Evolutionary conservation across 2,113 vertebrate species (phyloP).

Genomic region (Camelus bactrianus): DNA sequence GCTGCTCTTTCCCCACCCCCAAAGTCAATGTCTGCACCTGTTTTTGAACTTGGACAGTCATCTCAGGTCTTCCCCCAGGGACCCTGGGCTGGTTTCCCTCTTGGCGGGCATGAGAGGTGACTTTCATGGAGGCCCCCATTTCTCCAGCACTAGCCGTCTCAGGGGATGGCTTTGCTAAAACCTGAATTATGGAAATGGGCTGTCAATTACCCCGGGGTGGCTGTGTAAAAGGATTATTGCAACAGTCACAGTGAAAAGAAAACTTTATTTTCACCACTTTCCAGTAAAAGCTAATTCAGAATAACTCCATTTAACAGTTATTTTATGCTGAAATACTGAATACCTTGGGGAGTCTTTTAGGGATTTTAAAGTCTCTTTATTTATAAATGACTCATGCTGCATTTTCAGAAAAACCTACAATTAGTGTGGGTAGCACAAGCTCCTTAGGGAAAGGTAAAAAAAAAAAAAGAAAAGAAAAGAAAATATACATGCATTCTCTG

Average conservation of each 20-base stretch:
- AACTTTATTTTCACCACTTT: conserved; percentile 92
- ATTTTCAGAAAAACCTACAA: conserved; percentile 95
- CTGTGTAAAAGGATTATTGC: conserved; percentile 90
- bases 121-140: conserved; percentile 75
- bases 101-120: conserved; percentile 72
- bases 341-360: conserved; percentile 92
- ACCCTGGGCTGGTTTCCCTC: conserved; percentile 66
- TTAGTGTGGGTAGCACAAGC: conserved; percentile 93
- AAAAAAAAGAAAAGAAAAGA: conserved; percentile 84
- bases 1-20: background rate
- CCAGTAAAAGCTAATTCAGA: conserved; percentile 94
- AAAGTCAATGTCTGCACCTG: conserved; percentile 64
- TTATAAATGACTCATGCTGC: conserved; percentile 94
- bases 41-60: conserved; percentile 72
- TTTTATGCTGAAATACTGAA: conserved; percentile 92
- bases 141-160: conserved; percentile 82
- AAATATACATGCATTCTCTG: conserved; percentile 84
- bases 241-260: conserved; percentile 88
- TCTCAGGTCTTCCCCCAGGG: conserved; percentile 77
- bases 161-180: conserved; percentile 86
- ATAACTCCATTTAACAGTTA: conserved; percentile 94
- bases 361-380: conserved; percentile 94
- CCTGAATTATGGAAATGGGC: conserved; percentile 89
- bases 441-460: conserved; percentile 90
- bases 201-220: conserved; percentile 89